Percentiles rank a stretch among this genome's conserved stretches.
Conservation (phyloP, 2,113 vertebrate genomes). For the Chionis minor region DNA sequence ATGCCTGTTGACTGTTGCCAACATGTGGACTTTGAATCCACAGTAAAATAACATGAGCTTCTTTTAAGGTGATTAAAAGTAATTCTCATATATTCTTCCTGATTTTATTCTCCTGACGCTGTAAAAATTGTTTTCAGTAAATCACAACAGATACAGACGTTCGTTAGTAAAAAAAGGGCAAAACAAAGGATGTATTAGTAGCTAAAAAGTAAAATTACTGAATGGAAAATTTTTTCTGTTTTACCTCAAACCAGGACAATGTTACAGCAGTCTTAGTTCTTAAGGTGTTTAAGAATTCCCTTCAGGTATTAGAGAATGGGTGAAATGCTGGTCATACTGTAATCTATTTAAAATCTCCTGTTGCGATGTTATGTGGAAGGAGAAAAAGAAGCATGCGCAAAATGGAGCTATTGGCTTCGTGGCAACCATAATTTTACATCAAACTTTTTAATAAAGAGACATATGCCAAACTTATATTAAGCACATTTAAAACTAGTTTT, state of each 20-base stretch:
- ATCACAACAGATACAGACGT: not conserved
- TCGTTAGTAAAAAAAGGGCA: not conserved
- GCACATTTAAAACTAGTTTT: not conserved
- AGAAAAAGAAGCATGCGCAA: not conserved
- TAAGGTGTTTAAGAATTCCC: constrained; percentile 18
- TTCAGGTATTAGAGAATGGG: constrained; percentile 4
- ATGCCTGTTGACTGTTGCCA: not conserved
- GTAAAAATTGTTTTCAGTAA: constrained; percentile 9
- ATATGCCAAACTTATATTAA: not conserved
- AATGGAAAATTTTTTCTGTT: too few species aligned
- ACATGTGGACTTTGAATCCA: not conserved
- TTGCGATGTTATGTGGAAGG: not conserved
- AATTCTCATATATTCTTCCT: not conserved
- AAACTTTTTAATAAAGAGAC: not conserved
- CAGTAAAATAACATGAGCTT: not conserved
- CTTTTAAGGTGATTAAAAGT: not conserved
- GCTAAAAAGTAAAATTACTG: not conserved
- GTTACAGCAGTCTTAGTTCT: not conserved
- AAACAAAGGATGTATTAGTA: constrained; percentile 10
- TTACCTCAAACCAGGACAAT: too few species aligned
- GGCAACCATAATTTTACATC: not conserved
- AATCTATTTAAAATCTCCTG: not conserved
- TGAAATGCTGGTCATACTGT: not conserved
- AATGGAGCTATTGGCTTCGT: not conserved
- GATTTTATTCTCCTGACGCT: not conserved